Base-by-base conservation (phyloP, 2,797 vertebrate species). In the Microctenopoma stevenorrisi region DNA sequence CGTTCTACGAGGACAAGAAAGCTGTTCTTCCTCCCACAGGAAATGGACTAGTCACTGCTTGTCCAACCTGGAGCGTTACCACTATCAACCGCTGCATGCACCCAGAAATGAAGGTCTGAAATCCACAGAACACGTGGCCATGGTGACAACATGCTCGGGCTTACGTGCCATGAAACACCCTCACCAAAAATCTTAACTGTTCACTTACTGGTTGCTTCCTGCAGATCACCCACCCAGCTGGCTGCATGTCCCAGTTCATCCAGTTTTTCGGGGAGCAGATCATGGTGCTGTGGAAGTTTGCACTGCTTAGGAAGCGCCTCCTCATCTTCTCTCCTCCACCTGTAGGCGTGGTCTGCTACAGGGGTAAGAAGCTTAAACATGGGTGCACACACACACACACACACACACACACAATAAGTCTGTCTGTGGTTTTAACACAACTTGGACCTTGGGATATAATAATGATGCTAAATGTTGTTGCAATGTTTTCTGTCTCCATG, bases 221-320 rank as follows among this genome's bases (percentile, higher is more conserved):
- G 68, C 89, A 99, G 98, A 99, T 99, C 91, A 99, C 98, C 62
- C 98, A 99, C 87, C 98, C 98, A 0, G 98, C 98, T 14, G 98
- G 98, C 90, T 99, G 98, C 89, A 99, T 99, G 98, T 98, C 97
- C 78, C 98, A 99, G 94, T 99, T 99, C 91, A 98, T 98, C 88
- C 96, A 97, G 87, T 99, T 99, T 90, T 99, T 99, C 0, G 98
- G 98, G 11, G 98, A 99, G 84, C 98, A 98, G 91, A 99, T 99
- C 76, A 96, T 99, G 68, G 94, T 98, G 66, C 94, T 99, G 86
- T 99, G 98, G 98, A 99, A 99, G 89, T 97, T 99, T 68, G 96
- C 97, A 37, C 90, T 99, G 84, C 96, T 99, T 16, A 92, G 98
- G 86, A 99, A 99, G 83, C 97, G 98, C 63, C 94, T 99, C 74